These are phyloP conservation scores for Astropecten irregularis DNA, from an alignment of 53 echinoderm and acorn worm species.

Conservation along the genomic window DNA sequence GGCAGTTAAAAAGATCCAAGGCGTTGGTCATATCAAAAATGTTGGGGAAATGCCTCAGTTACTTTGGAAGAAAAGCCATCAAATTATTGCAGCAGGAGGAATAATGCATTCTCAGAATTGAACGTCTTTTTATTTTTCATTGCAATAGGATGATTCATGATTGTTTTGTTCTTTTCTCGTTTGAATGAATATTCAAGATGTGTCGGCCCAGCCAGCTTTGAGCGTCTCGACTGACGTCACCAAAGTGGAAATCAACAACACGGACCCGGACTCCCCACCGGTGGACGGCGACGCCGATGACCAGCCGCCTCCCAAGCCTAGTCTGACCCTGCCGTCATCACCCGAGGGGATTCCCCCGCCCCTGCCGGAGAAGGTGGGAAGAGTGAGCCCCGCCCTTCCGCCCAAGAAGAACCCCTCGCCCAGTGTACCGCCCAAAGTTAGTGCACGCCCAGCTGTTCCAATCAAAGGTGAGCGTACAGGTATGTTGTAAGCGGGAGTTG, in stretches of 20 bases:
- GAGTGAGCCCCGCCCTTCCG: constrained; percentile 32
- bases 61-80: no score
- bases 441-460: no score
- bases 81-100: no score
- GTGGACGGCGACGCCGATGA: neutral
- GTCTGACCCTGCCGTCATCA: neutral
- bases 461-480: no score
- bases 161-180: no score
- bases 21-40: no score
- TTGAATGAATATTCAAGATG: no score
- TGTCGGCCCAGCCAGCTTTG: neutral
- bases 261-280: constrained; percentile 10
- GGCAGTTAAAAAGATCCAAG: no score
- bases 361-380: constrained; percentile 54
- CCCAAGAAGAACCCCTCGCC: constrained; percentile 48
- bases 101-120: no score
- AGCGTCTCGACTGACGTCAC: constrained; percentile 8
- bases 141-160: no score
- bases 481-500: no score
- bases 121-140: neutral
- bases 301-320: neutral
- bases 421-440: constrained; percentile 51
- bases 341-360: constrained; percentile 39
- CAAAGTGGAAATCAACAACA: constrained; percentile 63
- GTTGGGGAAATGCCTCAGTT: no score